A percentile compares a stretch with the other conserved stretches of the same genome.
These are phyloP conservation scores for Palloptera scutellata DNA, from an alignment of 2,888 invertebrate species.

Conservation along the genomic window DNA sequence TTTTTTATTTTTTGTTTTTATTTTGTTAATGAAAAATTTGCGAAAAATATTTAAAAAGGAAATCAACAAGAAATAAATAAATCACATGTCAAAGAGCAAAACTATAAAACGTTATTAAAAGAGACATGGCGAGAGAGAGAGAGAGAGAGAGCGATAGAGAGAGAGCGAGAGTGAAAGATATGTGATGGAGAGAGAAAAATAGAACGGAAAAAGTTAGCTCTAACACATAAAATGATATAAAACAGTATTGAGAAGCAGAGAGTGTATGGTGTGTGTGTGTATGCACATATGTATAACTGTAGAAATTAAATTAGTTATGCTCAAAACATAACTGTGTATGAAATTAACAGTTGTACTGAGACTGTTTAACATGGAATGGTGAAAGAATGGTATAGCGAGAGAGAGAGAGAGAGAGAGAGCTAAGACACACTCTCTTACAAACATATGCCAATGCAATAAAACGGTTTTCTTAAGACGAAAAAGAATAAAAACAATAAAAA, in stretches of 20 bases:
- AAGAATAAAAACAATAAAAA: too few species aligned
- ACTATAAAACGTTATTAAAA: neutral
- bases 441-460: neutral
- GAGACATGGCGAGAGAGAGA: neutral
- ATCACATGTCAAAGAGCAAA: constrained; percentile 27
- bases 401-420: neutral
- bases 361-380: neutral
- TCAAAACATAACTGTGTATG: constrained; percentile 12
- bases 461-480: too few species aligned
- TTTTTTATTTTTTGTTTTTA: constrained; percentile 2
- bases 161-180: too few species aligned
- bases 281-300: neutral
- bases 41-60: neutral
- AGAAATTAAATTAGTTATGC: constrained; percentile 4
- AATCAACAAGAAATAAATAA: constrained; percentile 9
- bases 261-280: neutral
- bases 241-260: neutral
- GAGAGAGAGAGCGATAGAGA: neutral
- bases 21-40: constrained; percentile 18
- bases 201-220: neutral
- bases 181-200: constrained; percentile 1
- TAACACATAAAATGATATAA: neutral
- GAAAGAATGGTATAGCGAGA: too few species aligned
- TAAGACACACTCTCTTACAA: neutral
- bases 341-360: constrained; percentile 14